These are phyloP conservation scores for Drosophila peninsularis DNA, from an alignment of 2,888 invertebrate genomes.

Conservation along the genomic window DNA sequence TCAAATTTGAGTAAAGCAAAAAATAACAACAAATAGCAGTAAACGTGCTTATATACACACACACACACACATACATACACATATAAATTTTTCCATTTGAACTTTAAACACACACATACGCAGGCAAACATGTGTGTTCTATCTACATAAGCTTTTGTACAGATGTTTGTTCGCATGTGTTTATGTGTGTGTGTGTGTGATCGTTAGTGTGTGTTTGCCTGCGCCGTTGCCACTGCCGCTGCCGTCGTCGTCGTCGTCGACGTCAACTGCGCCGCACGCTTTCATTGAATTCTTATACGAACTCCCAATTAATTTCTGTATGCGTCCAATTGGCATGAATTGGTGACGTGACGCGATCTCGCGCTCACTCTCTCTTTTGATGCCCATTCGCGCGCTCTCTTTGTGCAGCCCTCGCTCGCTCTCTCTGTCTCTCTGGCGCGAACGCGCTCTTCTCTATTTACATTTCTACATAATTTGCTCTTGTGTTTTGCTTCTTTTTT, in stretches of 20 bases:
- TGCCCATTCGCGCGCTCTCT: neutral
- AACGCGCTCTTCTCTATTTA: conserved; percentile 7
- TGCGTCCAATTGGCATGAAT: conserved; percentile 78
- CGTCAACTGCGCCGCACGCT: conserved; percentile 54
- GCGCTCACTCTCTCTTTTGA: conserved; percentile 23
- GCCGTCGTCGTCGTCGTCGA: neutral
- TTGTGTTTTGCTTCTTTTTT: neutral
- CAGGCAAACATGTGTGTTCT: conserved; percentile 1
- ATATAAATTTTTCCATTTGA: conserved; percentile 67
- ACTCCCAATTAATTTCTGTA: conserved; percentile 78
- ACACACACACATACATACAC: conserved; percentile 35
- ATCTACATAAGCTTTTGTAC: conserved; percentile 7
- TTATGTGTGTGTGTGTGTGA: neutral
- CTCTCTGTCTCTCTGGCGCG: conserved; percentile 14
- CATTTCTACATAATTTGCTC: conserved; percentile 33
- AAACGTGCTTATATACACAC: conserved; percentile 42
- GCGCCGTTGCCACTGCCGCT: neutral
- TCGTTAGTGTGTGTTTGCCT: neutral
- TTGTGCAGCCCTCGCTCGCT: conserved; percentile 1
- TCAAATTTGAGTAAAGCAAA: conserved; percentile 60
- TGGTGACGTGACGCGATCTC: conserved; percentile 77
- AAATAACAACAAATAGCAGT: conserved; percentile 22
- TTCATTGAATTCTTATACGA: conserved; percentile 79
- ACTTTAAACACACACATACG: conserved; percentile 63
- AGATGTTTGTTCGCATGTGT: conserved; percentile 18